These are phyloP conservation scores for Axis porcinus DNA, from an alignment of 2,113 vertebrate species.

Conservation along the genomic window DNA sequence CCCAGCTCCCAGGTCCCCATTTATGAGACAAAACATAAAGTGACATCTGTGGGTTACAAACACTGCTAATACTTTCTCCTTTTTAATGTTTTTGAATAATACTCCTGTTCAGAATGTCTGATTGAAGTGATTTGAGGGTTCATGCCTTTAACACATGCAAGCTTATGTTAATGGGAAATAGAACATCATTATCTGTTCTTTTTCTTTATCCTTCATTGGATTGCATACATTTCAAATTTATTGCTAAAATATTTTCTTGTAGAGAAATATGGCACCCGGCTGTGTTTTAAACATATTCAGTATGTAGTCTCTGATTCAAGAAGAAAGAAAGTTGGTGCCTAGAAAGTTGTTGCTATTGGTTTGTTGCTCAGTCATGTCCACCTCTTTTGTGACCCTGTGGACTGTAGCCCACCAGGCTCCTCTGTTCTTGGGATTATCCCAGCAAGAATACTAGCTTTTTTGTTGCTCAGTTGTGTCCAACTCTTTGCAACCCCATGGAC, in stretches of 20 bases:
- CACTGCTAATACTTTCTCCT: neutral
- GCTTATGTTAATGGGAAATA: neutral
- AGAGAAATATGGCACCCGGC: neutral
- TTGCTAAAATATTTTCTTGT: neutral
- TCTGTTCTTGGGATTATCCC: neutral
- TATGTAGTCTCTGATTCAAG: neutral
- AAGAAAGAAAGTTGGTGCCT: neutral
- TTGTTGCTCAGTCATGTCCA: neutral
- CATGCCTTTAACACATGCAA: neutral
- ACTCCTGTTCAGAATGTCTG: neutral
- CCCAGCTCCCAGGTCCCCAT: neutral
- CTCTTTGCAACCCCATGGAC: neutral
- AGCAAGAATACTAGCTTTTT: neutral
- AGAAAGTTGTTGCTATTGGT: neutral
- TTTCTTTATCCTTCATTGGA: neutral
- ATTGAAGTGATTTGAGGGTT: neutral
- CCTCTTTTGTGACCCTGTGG: neutral
- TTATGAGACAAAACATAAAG: neutral
- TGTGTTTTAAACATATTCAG: neutral
- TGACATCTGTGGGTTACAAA: neutral
- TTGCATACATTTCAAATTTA: neutral
- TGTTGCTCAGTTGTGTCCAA: neutral
- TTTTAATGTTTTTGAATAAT: neutral
- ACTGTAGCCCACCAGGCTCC: neutral
- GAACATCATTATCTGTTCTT: neutral